Evolutionary conservation across 1,140 invertebrate species (phyloP), one percentile per base, ranked within the genome.

Genomic region (Nylanderia fulva): DNA sequence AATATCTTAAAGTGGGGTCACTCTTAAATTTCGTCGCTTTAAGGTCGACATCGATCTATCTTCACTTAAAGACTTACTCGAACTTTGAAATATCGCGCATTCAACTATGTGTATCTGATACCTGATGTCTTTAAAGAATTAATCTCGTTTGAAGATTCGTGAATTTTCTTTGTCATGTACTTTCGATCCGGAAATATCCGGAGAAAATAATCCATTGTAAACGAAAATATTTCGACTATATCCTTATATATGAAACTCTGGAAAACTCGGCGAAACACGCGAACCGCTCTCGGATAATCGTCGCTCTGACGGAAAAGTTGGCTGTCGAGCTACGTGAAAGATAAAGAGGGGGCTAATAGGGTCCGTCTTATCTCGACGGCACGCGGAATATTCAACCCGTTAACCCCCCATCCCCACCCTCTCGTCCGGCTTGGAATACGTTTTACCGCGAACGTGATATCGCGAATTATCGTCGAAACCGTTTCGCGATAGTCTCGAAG

Each of bases 201-300:
- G 54, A 24, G 66, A 76, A 88, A 86, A 54, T 82, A 60, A 80
- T 88, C 82, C 36, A 36, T 88, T 68, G 86, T 88, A 85, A 88
- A 33, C 1, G 3, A 33, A 88, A 88, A 71, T 74, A 84, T 84
- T 68, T 86, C 45, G 54, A 88, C 61, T 84, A 27, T n/a, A n/a
- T n/a, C 15, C 7, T 15, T 7, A n/a, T n/a, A n/a, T 54, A 88
- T 83, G 85, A 87, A 88, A 69, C 82, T 87, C 68, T 72, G 88
- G 85, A 87, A 90, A 88, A 85, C 86, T 88, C 9, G 45, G 85
- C 88, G 89, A 90, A 91, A 90, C 90, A 91, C 86, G 84, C 88
- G 83, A 92, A 82, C 80, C 75, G 64, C 82, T 74, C 83, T 15
- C 45, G 82, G 84, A 86, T 90, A 88, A 91, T 91, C 86, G 84